Evolutionary conservation across 1,140 invertebrate genomes (phyloP), one percentile per base, ranked within the genome.

Genomic region (Amyelois transitella): DNA sequence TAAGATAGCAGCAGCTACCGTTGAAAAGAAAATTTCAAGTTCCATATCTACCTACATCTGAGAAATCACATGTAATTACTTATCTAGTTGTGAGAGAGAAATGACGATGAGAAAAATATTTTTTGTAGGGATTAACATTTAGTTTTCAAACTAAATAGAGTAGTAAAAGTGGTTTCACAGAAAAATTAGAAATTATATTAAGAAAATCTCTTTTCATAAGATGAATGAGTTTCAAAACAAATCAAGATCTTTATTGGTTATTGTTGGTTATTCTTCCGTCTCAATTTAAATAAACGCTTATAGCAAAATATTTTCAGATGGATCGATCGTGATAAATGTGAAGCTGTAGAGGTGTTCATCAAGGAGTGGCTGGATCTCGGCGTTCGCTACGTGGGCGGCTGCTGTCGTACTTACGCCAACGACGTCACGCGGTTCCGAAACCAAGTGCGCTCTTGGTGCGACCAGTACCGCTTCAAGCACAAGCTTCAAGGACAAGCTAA

Each of bases 371-470:
- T 93, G 32, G 83, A 91, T 18, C 66, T 91, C 2, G 92, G 92
- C 14, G 92, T 92, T 18, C 89, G 84, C 17, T 92, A 91, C 74
- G 83, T 94, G 8, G 93, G 93, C 25, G 93, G 93, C 2, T 94
- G 93, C 69, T 94, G 93, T 73, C 85, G 92, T 51, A 91, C 92
- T 0, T 92, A 92, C 66, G 91, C 92, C 18, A 85, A 90, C 0
- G 92, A 94, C 62, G 89, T 91, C 2, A 88, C 86, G 3, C 85
- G 90, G 22, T 91, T 91, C 60, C 79, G 86, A 43, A 89, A 88
- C 61, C 89, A 91, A 73, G 90, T 91, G 25, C 77, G 85, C 57
- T 88, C 86, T 66, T 91, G 91, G 91, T 64, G 80, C 0, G 82
- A 87, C 61, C 77, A 76, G 53, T 76, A 74, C 53, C 72, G 75